Base-by-base conservation (phyloP, 1,140 invertebrate species). In the Frieseomelitta varia region DNA sequence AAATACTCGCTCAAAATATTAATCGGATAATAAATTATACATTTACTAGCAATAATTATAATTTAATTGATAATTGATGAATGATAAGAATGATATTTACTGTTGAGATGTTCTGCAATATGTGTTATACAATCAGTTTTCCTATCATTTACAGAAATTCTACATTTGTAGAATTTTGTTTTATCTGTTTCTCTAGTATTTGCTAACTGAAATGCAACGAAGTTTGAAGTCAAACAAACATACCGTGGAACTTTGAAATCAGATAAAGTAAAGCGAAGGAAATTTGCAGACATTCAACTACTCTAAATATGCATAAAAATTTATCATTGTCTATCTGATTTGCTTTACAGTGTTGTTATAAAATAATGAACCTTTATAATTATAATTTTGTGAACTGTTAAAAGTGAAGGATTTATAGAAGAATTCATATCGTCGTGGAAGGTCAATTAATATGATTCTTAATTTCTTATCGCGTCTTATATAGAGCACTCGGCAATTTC, bases 381-480 rank as follows among this genome's bases (percentile, higher is more conserved):
- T 39, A 56, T 15, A 72, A 27, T 19, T 24, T 11, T 4, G 1
- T 14, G 19, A 24, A 21, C 12, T 12, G 6, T 39, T 14, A 21
- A 61, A 53, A 21, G 73, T 47, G 21, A 34, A 21, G 73, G 21
- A 34, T 14, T 79, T 39, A 4, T 47, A 6, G 0, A 17, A 12
- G 11, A 27, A 51, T 14, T 4, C 27, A 21, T 14, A 24, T 19
- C 11, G 30, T 24, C 2, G 2, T 12, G 17, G 2, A 63, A 19
- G 2, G 15, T 14, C 15, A 19, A 3, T 65, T 30, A 34, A 81
- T 55, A 27, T 51, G 55, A 27, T 39, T 65, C 15, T 30, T 80
- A 81, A 19, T 74, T 61, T 24, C 68, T 82, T 82, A 82, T 81
- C 72, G 61, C 55, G 39, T 21, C 1, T 53, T 11, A 27, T 6